Base-by-base conservation (phyloP, 2,113 vertebrate species). In the Nerophis ophidion region DNA sequence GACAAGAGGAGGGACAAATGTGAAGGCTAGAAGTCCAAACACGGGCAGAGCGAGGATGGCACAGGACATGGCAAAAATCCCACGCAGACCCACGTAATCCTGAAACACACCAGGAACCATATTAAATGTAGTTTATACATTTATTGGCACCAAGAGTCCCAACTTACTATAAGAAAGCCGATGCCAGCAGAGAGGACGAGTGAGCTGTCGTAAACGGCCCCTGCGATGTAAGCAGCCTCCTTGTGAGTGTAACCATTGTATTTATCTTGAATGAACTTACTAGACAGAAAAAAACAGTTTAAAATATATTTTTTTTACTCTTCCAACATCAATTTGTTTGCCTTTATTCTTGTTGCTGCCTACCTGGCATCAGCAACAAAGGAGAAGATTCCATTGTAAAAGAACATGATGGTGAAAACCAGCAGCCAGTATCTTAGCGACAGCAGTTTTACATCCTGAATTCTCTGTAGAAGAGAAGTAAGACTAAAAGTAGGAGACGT, bases 261-360 rank as follows among this genome's bases (percentile, higher is more conserved):
- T 69, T 95, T 93, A 79, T 93, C 91, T 79, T 93, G 90, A 63
- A 93, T 92, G 65, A 95, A 94, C 66, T 93, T 93, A 82, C 91
- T 95, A 79, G 47, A 84, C 38, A 65, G 66, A n/a, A 42, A 44
- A 56, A 59, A 0, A 56, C 5, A 63, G 11, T 12, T 11, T 4
- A 44, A 44, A 11, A 1, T 44, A 12, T 3, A 11, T 12, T 44
- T 2, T 4, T 4, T 40, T 44, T 8, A 40, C 10, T 16, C 4
- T n/a, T 36, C 6, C 10, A 9, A 44, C 13, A 7, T 33, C 34
- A 7, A 0, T 17, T 1, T 17, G 7, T 42, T 19, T 11, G 6
- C 7, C 19, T 8, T 12, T 0, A 5, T 26, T 5, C 0, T 33
- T 34, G 45, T 57, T 36, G 0, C 1, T 83, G 92, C 90, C 90